These are phyloP conservation scores for Syncerus caffer DNA, from an alignment of 2,797 vertebrate species.

Conservation along the genomic window DNA sequence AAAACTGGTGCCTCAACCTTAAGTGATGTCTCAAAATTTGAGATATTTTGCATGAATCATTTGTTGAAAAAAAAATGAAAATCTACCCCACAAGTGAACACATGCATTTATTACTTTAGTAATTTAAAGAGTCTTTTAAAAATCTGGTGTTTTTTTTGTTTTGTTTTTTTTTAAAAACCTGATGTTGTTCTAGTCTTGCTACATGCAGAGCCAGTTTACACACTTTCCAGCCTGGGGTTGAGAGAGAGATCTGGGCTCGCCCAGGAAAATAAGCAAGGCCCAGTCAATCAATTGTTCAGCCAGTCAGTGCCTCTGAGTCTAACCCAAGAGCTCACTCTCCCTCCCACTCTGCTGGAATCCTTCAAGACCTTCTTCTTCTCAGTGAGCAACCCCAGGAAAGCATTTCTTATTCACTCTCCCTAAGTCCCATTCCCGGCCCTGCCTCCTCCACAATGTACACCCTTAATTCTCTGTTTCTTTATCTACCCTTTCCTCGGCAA, in stretches of 20 bases:
- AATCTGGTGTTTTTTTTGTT: no score
- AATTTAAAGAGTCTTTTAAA: neutral
- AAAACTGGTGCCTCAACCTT: neutral
- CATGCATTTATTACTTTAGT: neutral
- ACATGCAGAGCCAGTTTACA: no score
- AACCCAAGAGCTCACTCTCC: neutral
- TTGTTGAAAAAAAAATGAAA: neutral
- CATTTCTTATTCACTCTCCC: neutral
- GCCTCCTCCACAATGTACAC: neutral
- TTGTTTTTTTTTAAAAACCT: neutral
- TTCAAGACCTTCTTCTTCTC: neutral
- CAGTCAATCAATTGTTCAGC: no score
- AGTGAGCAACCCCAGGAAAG: no score
- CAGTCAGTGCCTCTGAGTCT: neutral
- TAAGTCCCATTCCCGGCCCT: rapidly evolving
- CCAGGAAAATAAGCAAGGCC: no score
- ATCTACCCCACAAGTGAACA: neutral
- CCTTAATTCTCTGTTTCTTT: neutral
- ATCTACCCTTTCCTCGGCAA: neutral
- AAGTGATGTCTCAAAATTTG: neutral
- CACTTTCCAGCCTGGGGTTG: neutral
- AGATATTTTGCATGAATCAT: neutral
- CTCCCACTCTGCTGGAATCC: neutral
- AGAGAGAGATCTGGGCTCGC: neutral
- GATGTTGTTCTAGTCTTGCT: neutral